Evolutionary conservation across 2,113 vertebrate species (phyloP), one percentile per base, ranked within the genome.

Genomic region (Synchiropus splendidus): DNA sequence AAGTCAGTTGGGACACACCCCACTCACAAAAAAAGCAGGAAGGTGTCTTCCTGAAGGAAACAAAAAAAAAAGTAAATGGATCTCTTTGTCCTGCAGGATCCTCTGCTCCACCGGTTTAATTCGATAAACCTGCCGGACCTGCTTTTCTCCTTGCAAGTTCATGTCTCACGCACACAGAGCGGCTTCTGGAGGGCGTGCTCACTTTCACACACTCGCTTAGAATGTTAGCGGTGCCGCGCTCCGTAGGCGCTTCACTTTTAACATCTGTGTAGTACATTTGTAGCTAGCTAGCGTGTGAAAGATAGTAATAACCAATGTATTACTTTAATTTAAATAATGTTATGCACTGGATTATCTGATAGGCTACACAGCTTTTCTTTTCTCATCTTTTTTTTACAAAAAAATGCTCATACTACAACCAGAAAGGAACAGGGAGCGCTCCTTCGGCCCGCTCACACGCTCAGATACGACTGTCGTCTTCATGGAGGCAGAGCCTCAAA

Each of bases 61-160:
- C 34, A 56, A 66, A 75, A 67, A 36, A 56, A 66, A 75, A 67
- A 36, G 68, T 49, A 58, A 72, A 45, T 42, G 36, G 36, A 69
- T 69, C 51, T 51, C 43, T 54, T 64, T 61, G 44, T 77, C 45
- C 49, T 34, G n/a, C 11, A 12, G 42, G 61, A 52, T 56, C 49
- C 48, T 67, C 44, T 43, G 14, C 27, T 42, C 42, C 51, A 68
- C 39, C 72, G 11, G 78, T 80, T 80, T 64, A 42, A 65, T 55
- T 41, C 40, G 5, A 32, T 41, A 17, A 48, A 75, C 75, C 67
- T 32, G 68, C 56, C 48, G 6, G 16, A 74, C 80, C 58, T 46
- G 80, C 69, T 66, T 71, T 67, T 74, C 70, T 54, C 42, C 51
- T 72, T 31, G 47, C 8, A 39, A 44, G 15, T 44, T 50, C 31